Evolutionary conservation across 2,113 vertebrate genomes (phyloP), one percentile per base, ranked within the genome.

Genomic region (Tachuris rubrigastra): DNA sequence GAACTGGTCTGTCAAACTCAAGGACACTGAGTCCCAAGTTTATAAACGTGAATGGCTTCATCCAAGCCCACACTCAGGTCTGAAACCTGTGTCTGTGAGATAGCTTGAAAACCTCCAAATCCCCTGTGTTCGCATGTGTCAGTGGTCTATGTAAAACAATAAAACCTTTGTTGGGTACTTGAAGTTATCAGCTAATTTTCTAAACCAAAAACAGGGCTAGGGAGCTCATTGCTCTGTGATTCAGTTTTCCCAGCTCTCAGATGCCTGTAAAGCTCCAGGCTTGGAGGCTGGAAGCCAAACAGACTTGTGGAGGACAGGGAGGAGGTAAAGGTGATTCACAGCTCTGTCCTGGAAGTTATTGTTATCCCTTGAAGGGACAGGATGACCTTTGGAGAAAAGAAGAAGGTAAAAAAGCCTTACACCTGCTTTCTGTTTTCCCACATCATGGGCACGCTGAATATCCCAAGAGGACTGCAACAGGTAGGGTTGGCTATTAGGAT

Each of bases 21-120:
- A 87, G 20, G 42, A 10, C 58, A 27, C 14, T 2, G 0, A 74
- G 42, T 42, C 42, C 27, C 2, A 1, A 0, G 0, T 52, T 80
- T 42, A 24, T 24, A 44, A 66, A 60, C 0, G 1, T 8, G 24
- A 83, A 33, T 0, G 0, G 19, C 56, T 14, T 85, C 62, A 39
- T 10, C 18, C 28, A 22, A 65, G 28, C 17, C 37, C 41, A 58
- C 39, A 73, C 10, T 16, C 47, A 52, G 35, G 14, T 62, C 16
- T 68, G 44, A 60, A 37, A 46, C 31, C 6, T 41, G 17, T 53
- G 16, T 50, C 27, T 75, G 30, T 23, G 10, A 68, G 16, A n/a
- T 24, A 78, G 33, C 25, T 44, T 87, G 42, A 35, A 50, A 84
- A 91, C 60, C 7, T 71, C 50, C 17, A 22, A 1, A 21, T 67